Percentiles rank a stretch among this genome's conserved stretches.
Conservation (phyloP, 2,888 invertebrate species). For the Xestia ashworthii region DNA sequence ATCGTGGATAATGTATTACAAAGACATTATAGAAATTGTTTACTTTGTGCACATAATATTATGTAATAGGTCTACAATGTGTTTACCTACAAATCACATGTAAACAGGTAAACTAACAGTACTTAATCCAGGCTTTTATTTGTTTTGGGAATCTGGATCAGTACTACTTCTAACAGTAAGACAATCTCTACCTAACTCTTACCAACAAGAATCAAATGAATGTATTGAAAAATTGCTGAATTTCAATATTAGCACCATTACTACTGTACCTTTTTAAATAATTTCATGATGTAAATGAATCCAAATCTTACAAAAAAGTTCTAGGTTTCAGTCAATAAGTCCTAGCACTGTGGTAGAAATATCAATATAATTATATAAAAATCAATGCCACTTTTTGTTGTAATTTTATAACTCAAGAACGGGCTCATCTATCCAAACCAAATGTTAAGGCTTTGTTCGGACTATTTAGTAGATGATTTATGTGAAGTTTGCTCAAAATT, state of each 20-base stretch:
- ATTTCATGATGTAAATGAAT: background rate
- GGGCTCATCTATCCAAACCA: too few relatives aligned
- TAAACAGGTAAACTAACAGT: background rate
- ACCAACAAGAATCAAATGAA: background rate
- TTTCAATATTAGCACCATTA: background rate
- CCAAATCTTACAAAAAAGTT: too few relatives aligned
- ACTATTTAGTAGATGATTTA: too few relatives aligned
- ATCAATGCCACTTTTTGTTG: too few relatives aligned
- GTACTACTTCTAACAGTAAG: background rate
- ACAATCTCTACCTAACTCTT: background rate
- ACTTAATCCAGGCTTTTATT: background rate
- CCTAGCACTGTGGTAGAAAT: too few relatives aligned
- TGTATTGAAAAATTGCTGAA: background rate
- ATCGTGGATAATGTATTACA: background rate
- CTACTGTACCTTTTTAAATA: background rate
- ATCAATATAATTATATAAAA: too few relatives aligned
- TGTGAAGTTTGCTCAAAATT: too few relatives aligned
- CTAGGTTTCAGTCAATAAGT: too few relatives aligned
- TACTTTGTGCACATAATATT: background rate
- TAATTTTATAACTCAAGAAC: too few relatives aligned
- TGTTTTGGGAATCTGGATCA: background rate
- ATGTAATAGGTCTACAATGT: background rate
- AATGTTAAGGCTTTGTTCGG: too few relatives aligned
- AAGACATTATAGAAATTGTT: background rate
- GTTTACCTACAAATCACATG: background rate